phyloP scores from a whole-genome alignment of 2,888 invertebrate species.

The Dimorphilus gyrociliatus region DNA sequence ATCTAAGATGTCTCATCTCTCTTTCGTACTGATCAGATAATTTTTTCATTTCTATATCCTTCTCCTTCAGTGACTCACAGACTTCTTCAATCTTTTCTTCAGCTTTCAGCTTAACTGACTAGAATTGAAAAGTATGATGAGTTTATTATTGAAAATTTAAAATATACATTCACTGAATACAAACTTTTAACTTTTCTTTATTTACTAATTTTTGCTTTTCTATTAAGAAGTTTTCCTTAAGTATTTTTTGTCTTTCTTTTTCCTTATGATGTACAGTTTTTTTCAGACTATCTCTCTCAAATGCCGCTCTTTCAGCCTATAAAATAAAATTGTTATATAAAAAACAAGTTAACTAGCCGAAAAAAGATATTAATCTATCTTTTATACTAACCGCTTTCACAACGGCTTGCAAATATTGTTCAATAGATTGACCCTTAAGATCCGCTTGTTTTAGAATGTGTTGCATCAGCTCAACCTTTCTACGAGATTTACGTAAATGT shows the following conservation, averaged over 20 bases:
- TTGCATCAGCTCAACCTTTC: slow-evolving; percentile 21
- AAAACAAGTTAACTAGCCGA: neutral
- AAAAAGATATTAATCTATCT: slow-evolving; percentile 1
- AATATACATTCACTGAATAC: too few relatives aligned
- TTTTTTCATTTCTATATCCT: too few relatives aligned
- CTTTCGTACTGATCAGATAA: slow-evolving; percentile 33
- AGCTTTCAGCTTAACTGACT: too few relatives aligned
- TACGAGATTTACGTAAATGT: slow-evolving; percentile 25
- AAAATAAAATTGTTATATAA: slow-evolving; percentile 5
- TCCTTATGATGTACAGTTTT: too few relatives aligned
- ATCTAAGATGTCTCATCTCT: slow-evolving; percentile 28
- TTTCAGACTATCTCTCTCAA: slow-evolving; percentile 31
- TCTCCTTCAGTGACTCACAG: too few relatives aligned
- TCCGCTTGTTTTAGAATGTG: slow-evolving; percentile 25
- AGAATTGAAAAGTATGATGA: too few relatives aligned
- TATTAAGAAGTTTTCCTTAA: too few relatives aligned
- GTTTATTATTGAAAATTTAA: too few relatives aligned
- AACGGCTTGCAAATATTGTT: slow-evolving; percentile 23
- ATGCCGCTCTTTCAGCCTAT: slow-evolving; percentile 28
- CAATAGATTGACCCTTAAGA: slow-evolving; percentile 22
- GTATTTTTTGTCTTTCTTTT: too few relatives aligned
- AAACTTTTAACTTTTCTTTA: too few relatives aligned
- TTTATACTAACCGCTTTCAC: slow-evolving; percentile 18
- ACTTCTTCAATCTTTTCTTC: too few relatives aligned
- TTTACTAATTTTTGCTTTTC: too few relatives aligned